These are phyloP conservation scores for Meganola albula DNA, from an alignment of 2,888 invertebrate genomes.

Conservation along the genomic window DNA sequence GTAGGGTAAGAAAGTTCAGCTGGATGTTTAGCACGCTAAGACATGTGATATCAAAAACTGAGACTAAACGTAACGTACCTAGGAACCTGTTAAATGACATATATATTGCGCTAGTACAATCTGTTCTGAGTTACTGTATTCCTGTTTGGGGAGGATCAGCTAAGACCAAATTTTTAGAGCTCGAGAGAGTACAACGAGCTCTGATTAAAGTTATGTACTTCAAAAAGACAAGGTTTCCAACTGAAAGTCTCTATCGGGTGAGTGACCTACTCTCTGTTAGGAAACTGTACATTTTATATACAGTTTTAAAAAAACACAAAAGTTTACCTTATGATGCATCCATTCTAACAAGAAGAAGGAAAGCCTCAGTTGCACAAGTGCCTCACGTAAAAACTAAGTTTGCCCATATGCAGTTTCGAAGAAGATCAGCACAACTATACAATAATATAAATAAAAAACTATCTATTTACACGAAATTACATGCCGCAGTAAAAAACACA, in stretches of 20 bases:
- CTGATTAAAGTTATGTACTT: constrained; percentile 1
- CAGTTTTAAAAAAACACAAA: neutral
- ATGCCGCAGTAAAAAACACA: no score
- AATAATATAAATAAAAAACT: no score
- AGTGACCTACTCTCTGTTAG: neutral
- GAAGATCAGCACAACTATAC: no score
- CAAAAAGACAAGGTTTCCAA: neutral
- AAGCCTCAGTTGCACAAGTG: neutral
- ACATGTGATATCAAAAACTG: neutral
- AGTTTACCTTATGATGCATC: neutral
- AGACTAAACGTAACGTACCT: no score
- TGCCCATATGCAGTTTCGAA: no score
- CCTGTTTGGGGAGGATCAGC: neutral
- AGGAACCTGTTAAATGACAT: neutral
- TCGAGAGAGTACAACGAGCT: neutral
- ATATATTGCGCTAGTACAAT: neutral
- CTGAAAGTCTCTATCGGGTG: neutral
- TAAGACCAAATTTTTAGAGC: neutral
- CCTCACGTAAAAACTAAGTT: no score
- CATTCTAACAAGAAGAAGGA: neutral
- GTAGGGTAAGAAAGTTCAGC: neutral
- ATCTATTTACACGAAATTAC: no score
- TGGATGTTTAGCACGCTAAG: constrained; percentile 1
- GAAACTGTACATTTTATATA: neutral
- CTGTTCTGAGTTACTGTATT: neutral